phyloP scores from a whole-genome alignment of 2,888 invertebrate genomes.

The Lasiommata megera region DNA sequence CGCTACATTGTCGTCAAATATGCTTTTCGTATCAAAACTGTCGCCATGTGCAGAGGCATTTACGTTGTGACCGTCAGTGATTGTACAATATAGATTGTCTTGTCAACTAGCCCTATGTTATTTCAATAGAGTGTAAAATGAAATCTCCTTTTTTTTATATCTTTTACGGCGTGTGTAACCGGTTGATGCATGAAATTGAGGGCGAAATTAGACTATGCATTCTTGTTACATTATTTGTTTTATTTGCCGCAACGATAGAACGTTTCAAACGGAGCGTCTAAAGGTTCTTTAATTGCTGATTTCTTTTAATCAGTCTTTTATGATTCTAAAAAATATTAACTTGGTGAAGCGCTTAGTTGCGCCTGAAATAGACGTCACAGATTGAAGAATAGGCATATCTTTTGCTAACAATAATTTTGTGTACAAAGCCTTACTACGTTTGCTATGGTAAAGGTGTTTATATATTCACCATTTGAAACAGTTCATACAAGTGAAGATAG shows the following conservation, averaged over 20 bases:
- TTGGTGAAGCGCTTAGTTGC: background rate
- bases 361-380: background rate
- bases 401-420: too few relatives aligned
- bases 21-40: background rate
- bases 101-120: background rate
- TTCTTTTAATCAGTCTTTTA: too few relatives aligned
- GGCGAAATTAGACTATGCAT: background rate
- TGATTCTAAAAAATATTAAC: too few relatives aligned
- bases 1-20: background rate
- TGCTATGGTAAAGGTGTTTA: too few relatives aligned
- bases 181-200: background rate
- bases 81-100: background rate
- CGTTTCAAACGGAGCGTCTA: background rate
- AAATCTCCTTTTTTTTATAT: background rate
- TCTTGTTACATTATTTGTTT: background rate
- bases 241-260: background rate
- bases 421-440: too few relatives aligned
- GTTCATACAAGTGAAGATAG: too few relatives aligned
- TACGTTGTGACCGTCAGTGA: background rate
- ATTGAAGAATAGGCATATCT: background rate
- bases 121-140: background rate
- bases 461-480: too few relatives aligned
- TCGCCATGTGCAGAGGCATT: background rate
- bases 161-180: background rate
- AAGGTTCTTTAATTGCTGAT: too few relatives aligned